Evolutionary conservation across 1,140 invertebrate species (phyloP).

Genomic region (Platorchestia sp.): DNA sequence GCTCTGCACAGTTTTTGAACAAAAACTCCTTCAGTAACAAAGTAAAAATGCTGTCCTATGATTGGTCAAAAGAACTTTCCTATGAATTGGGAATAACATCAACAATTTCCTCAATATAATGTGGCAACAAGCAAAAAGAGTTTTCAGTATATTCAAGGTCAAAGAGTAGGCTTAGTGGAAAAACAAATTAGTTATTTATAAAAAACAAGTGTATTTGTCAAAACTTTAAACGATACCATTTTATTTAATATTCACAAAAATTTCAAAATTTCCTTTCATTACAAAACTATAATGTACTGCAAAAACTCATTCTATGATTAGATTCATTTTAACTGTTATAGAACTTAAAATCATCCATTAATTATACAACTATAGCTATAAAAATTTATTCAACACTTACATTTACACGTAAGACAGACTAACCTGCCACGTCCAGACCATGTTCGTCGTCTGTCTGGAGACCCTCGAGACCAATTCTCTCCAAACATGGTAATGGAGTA

Average conservation of each 20-base stretch:
- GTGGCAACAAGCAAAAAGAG: not conserved
- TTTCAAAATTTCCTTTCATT: not conserved
- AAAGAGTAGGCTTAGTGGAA: too few species aligned
- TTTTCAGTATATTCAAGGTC: too few species aligned
- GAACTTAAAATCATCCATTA: too few species aligned
- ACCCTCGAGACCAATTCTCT: constrained; percentile 43
- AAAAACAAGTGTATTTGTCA: too few species aligned
- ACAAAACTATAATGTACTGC: too few species aligned
- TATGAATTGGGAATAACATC: not conserved
- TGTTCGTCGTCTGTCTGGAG: not conserved
- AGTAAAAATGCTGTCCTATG: not conserved
- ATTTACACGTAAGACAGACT: not conserved
- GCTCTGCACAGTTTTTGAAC: too few species aligned
- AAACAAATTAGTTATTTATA: too few species aligned
- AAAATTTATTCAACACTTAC: too few species aligned
- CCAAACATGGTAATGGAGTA: not conserved
- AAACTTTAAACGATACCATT: not conserved
- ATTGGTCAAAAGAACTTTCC: not conserved
- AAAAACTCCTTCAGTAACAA: too few species aligned
- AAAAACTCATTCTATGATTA: too few species aligned
- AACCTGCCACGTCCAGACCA: constrained; percentile 24
- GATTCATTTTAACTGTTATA: too few species aligned
- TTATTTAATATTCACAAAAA: not conserved
- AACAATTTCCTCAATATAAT: not conserved
- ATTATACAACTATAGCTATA: too few species aligned